Conservation (phyloP, 2,888 invertebrate species). For the Oasisia sp. region DNA sequence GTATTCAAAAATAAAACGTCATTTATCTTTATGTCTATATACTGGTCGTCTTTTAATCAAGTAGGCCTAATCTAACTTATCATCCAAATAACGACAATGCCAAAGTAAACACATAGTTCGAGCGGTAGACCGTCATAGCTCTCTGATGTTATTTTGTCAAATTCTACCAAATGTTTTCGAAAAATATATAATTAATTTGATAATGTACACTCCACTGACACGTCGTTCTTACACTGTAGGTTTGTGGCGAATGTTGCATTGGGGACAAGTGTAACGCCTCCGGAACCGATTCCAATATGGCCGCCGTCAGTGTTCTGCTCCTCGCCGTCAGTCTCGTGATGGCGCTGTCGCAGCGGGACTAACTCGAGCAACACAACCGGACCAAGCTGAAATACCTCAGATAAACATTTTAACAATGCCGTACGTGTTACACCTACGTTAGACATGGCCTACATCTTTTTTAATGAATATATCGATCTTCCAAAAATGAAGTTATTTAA, state of each 20-base stretch:
- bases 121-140: background rate
- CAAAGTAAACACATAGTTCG: background rate
- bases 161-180: background rate
- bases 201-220: background rate
- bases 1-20: no score
- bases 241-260: slow-evolving; percentile 21
- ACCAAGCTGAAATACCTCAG: background rate
- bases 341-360: background rate
- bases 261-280: slow-evolving; percentile 14
- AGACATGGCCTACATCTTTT: background rate
- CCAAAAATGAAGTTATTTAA: background rate
- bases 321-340: background rate
- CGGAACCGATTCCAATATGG: slow-evolving; percentile 13
- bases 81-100: background rate
- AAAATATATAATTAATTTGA: background rate
- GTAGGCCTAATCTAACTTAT: background rate
- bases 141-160: background rate
- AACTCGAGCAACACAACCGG: background rate
- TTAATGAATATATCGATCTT: background rate
- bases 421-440: background rate
- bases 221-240: background rate
- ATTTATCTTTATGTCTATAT: background rate
- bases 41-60: background rate
- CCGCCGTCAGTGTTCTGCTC: slow-evolving; percentile 7
- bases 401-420: background rate